phyloP scores from a whole-genome alignment of 1,140 invertebrate species.

The Leptestheria dahalacensis region DNA sequence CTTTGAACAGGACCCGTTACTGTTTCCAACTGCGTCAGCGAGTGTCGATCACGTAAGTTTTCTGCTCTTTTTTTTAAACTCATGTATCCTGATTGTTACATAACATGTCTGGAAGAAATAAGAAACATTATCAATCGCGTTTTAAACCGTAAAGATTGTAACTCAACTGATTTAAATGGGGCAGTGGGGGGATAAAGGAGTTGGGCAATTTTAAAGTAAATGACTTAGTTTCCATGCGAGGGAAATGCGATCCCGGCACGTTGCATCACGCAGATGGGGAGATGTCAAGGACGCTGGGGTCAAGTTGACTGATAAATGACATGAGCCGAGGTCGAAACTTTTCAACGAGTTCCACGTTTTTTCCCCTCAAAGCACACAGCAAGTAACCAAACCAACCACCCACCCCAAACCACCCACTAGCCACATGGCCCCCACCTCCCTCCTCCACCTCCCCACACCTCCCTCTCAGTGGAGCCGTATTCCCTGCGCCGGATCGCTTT shows the following conservation, averaged over 20 bases:
- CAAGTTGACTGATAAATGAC: background rate
- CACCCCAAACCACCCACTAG: too few relatives aligned
- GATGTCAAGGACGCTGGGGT: background rate
- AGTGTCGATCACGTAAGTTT: constrained; percentile 14
- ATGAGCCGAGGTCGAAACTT: background rate
- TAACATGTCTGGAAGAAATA: too few relatives aligned
- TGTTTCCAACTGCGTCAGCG: constrained; percentile 6
- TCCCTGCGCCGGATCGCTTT: too few relatives aligned
- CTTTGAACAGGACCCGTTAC: constrained; percentile 8
- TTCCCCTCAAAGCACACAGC: too few relatives aligned
- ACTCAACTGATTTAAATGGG: background rate
- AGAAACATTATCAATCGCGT: background rate
- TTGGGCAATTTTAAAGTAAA: background rate
- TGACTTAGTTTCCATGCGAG: background rate
- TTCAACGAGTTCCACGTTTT: background rate
- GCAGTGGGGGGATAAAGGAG: background rate
- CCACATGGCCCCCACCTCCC: too few relatives aligned
- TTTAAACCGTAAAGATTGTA: background rate
- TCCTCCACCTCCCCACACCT: too few relatives aligned
- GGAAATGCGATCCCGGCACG: background rate
- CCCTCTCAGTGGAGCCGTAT: too few relatives aligned
- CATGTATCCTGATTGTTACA: background rate
- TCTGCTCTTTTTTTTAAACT: background rate
- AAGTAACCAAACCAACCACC: too few relatives aligned
- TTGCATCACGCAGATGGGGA: background rate